Evolutionary conservation across 2,113 vertebrate genomes (phyloP).

Genomic region (Cephalopholis sonnerati): DNA sequence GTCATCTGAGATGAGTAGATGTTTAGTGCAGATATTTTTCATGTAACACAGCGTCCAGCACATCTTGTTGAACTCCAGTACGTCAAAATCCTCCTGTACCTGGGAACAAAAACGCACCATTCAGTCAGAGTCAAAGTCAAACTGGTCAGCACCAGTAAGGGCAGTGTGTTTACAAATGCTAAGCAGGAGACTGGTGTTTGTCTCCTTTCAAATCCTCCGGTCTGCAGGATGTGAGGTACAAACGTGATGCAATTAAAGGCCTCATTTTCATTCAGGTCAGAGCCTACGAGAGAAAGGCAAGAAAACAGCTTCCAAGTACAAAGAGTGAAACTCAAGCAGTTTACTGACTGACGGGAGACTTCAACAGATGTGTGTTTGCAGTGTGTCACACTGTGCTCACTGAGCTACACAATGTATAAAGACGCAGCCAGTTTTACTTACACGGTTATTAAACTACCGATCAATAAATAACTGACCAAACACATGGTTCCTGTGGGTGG

Average conservation of each 20-base stretch:
- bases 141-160: conserved; percentile 48
- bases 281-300: conserved; percentile 57
- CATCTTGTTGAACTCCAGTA: conserved; percentile 95
- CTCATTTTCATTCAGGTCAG: conserved; percentile 82
- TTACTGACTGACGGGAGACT: conserved; percentile 43
- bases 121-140: conserved; percentile 42
- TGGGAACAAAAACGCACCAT: conserved; percentile 67
- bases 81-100: conserved; percentile 94
- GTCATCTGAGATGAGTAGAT: conserved; percentile 88
- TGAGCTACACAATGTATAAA: background rate
- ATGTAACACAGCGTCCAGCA: conserved; percentile 96
- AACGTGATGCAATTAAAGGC: conserved; percentile 56
- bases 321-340: conserved; percentile 57
- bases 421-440: background rate
- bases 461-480: background rate
- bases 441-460: background rate
- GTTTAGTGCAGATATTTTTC: conserved; percentile 89
- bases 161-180: conserved; percentile 61
- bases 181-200: conserved; percentile 51
- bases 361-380: conserved; percentile 15
- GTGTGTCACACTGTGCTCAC: background rate
- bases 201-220: conserved; percentile 54
- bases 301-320: conserved; percentile 60
- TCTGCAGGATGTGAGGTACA: conserved; percentile 69
- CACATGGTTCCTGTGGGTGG: background rate